These are phyloP conservation scores for Struthidea cinerea DNA, from an alignment of 2,113 vertebrate species.

Conservation along the genomic window DNA sequence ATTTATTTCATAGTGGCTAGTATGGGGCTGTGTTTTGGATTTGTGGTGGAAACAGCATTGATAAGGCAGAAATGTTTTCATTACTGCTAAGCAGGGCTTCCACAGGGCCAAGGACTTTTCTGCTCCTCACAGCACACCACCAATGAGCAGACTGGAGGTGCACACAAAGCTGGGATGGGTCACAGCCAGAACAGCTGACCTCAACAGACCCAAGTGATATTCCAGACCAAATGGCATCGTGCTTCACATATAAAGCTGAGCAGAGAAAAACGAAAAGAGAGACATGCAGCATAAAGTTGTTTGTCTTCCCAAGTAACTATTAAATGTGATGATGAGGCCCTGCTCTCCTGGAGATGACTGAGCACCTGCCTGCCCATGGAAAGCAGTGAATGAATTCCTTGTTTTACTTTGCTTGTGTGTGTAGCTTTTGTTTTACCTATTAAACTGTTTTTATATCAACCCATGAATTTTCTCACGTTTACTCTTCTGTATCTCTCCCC, in stretches of 20 bases:
- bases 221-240: background rate
- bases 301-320: background rate
- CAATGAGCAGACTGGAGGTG: background rate
- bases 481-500: background rate
- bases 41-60: background rate
- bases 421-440: background rate
- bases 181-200: background rate
- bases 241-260: background rate
- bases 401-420: background rate
- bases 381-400: background rate
- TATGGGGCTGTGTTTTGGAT: background rate
- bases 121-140: background rate
- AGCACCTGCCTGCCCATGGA: background rate
- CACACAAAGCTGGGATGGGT: background rate
- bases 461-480: background rate
- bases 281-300: accelerated
- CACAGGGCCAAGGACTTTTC: background rate
- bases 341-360: background rate
- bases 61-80: background rate
- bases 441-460: background rate
- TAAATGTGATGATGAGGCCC: background rate
- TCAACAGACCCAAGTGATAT: background rate
- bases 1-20: background rate
- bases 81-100: background rate
- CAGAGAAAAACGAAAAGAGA: accelerated